Conservation (phyloP, 2,888 invertebrate species). For the Dasysyrphus albostriatus region DNA sequence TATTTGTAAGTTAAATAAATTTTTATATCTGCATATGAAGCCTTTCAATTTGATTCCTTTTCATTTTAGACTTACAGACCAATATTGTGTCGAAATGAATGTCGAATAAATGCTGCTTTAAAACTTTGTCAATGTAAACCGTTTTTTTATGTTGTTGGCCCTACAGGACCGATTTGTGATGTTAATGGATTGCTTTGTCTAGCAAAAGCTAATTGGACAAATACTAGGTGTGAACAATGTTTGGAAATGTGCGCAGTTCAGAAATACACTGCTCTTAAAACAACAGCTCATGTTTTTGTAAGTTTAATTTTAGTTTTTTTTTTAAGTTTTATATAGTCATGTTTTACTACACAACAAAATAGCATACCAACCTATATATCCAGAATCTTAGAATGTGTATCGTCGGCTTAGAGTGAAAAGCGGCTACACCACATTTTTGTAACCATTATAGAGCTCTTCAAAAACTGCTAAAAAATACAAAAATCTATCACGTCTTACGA, state of each 20-base stretch:
- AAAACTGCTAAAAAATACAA: no score
- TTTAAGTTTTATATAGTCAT: background rate
- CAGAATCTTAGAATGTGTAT: no score
- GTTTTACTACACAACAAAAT: no score
- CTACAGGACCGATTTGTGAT: slow-evolving; percentile 77
- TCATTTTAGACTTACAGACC: slow-evolving; percentile 79
- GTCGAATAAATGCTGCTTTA: slow-evolving; percentile 80
- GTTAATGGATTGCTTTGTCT: slow-evolving; percentile 80
- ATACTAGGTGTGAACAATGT: slow-evolving; percentile 78
- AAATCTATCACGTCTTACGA: no score
- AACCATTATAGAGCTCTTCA: no score
- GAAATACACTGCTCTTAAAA: slow-evolving; percentile 77
- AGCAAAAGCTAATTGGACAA: slow-evolving; percentile 78
- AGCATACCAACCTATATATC: no score
- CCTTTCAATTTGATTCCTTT: background rate
- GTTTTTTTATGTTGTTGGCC: slow-evolving; percentile 80
- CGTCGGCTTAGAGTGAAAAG: no score
- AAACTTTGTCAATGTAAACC: slow-evolving; percentile 81
- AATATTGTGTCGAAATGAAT: slow-evolving; percentile 81
- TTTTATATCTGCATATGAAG: background rate
- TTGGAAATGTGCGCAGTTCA: slow-evolving; percentile 79
- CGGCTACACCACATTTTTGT: no score
- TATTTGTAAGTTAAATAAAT: background rate
- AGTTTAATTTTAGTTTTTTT: slow-evolving; percentile 48
- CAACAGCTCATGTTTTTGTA: slow-evolving; percentile 77